Percentiles rank a stretch among this genome's conserved stretches.
phyloP scores from a whole-genome alignment of 2,113 vertebrate species.

The Pycnonotus jocosus region DNA sequence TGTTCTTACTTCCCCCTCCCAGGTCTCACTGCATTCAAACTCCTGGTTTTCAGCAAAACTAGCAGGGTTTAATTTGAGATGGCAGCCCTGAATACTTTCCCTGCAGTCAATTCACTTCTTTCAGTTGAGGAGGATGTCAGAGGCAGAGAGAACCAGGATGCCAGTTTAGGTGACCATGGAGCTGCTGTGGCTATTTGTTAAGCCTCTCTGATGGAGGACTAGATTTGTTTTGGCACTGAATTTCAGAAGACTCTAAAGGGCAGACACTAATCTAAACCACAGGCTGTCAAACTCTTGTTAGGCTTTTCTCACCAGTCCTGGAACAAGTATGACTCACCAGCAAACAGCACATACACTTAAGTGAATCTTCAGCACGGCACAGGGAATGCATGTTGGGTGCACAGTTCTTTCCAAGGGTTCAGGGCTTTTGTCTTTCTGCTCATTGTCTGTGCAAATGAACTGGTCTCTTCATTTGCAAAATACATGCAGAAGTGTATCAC shows the following conservation, averaged over 20 bases:
- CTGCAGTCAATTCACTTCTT: neutral
- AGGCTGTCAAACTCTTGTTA: neutral
- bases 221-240: neutral
- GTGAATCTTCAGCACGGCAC: neutral
- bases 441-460: neutral
- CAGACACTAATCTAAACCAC: neutral
- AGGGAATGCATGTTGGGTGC: neutral
- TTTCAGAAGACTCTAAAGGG: neutral
- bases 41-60: neutral
- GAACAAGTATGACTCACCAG: slow-evolving; percentile 7
- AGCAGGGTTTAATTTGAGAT: neutral
- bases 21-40: neutral
- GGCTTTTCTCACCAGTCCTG: neutral
- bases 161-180: neutral
- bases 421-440: neutral
- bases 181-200: neutral
- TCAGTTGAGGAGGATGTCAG: neutral
- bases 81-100: neutral
- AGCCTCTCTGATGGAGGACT: neutral
- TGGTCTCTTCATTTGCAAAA: neutral
- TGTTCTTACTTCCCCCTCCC: neutral
- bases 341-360: neutral
- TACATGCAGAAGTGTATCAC: neutral
- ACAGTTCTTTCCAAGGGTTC: neutral
- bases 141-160: neutral